Evolutionary conservation across 2,888 invertebrate species (phyloP).

Genomic region (Drosophila melanosoma): DNA sequence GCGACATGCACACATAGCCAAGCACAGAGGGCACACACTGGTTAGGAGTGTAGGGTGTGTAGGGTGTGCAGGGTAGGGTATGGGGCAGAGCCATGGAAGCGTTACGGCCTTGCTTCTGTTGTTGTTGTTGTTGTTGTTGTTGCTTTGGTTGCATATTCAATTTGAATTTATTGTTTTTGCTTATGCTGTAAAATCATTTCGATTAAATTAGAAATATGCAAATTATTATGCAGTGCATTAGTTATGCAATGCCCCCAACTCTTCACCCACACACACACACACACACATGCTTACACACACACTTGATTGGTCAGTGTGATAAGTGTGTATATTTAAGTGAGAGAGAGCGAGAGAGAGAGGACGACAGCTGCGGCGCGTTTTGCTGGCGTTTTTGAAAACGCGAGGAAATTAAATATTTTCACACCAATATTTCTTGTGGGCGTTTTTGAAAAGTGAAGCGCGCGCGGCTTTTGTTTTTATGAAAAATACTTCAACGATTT

Average conservation of each 20-base stretch:
- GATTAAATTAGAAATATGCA: slow-evolving; percentile 83
- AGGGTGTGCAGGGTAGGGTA: background rate
- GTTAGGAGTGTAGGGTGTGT: background rate
- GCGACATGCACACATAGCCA: slow-evolving; percentile 77
- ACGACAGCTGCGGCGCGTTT: slow-evolving; percentile 21
- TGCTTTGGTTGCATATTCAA: slow-evolving; percentile 47
- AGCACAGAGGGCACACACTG: slow-evolving; percentile 11
- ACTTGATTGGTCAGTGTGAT: slow-evolving; percentile 16
- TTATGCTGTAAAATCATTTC: slow-evolving; percentile 65
- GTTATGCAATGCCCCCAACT: slow-evolving; percentile 59
- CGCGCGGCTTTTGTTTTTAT: slow-evolving; percentile 68
- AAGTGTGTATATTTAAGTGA: background rate
- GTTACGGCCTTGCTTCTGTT: slow-evolving; percentile 29
- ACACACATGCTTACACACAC: background rate
- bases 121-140: slow-evolving; percentile 23
- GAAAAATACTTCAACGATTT: slow-evolving; percentile 79
- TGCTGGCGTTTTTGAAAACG: slow-evolving; percentile 32
- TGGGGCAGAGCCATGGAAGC: slow-evolving; percentile 36
- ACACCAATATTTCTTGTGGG: slow-evolving; percentile 74
- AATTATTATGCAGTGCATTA: slow-evolving; percentile 70
- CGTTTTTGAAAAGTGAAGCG: slow-evolving; percentile 69
- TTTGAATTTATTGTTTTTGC: slow-evolving; percentile 61
- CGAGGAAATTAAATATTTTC: slow-evolving; percentile 83
- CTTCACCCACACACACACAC: background rate
- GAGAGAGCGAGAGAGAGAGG: background rate